Evolutionary conservation across 2,888 invertebrate genomes (phyloP).

Genomic region (Odontomyia ornata): DNA sequence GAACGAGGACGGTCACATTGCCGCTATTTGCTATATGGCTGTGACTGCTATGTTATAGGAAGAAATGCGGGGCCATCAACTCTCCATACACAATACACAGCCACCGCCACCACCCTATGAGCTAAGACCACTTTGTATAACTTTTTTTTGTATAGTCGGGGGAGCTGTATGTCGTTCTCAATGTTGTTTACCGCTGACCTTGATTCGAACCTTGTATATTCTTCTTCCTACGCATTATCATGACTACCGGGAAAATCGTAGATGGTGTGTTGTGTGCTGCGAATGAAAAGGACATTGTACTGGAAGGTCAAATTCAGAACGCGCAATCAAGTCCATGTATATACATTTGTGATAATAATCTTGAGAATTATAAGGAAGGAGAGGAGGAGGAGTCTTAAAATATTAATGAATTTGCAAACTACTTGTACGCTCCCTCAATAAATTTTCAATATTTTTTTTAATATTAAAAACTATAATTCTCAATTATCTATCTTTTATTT

Average conservation of each 20-base stretch:
- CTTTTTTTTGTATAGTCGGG: constrained; percentile 18
- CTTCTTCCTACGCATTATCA: constrained; percentile 31
- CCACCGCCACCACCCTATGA: neutral
- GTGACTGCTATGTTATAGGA: neutral
- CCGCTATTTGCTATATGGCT: neutral
- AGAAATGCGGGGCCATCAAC: too few species aligned
- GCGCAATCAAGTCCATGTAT: neutral
- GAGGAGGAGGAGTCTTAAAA: too few species aligned
- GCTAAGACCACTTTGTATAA: neutral
- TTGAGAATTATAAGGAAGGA: neutral
- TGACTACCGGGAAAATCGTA: constrained; percentile 29
- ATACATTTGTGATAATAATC: neutral
- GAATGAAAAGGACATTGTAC: constrained; percentile 36
- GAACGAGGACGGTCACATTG: constrained; percentile 4
- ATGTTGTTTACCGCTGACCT: constrained; percentile 34
- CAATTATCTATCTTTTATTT: neutral
- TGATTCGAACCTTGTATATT: constrained; percentile 37
- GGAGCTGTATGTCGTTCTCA: constrained; percentile 15
- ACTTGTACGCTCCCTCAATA: too few species aligned
- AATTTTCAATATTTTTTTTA: too few species aligned
- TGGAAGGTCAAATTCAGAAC: constrained; percentile 38
- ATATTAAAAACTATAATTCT: too few species aligned
- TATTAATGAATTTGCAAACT: too few species aligned
- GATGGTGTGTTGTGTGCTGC: neutral
- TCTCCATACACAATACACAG: too few species aligned